Percentiles rank a stretch among this genome's conserved stretches.
Evolutionary conservation across 2,888 invertebrate genomes (phyloP).

Genomic region (Bellardia bayeri): DNA sequence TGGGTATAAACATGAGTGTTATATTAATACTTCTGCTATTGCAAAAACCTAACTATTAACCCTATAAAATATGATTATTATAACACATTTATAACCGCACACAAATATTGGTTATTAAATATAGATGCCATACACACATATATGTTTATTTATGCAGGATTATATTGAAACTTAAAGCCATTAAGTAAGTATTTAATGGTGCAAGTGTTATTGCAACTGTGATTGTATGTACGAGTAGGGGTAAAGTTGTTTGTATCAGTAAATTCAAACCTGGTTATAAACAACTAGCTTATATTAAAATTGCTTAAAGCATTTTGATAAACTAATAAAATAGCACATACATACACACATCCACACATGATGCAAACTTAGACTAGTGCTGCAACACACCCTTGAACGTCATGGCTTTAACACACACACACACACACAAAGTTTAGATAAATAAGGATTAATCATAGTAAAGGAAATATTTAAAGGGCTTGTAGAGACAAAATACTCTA

Average conservation of each 20-base stretch:
- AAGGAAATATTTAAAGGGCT: no score
- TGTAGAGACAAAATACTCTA: no score
- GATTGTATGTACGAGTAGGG: conserved; percentile 13
- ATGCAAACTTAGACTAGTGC: no score
- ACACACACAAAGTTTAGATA: neutral
- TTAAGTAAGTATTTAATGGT: conserved; percentile 51
- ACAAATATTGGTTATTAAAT: no score
- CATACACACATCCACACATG: neutral
- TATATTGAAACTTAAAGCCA: conserved; percentile 57
- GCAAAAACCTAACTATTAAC: no score
- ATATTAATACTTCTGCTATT: no score
- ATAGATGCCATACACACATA: no score
- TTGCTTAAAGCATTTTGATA: conserved; percentile 46
- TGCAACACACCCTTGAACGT: no score
- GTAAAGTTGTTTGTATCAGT: neutral
- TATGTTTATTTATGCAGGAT: neutral
- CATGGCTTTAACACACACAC: neutral
- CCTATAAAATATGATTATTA: no score
- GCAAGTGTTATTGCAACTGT: conserved; percentile 20
- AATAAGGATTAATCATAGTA: no score
- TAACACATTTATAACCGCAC: no score
- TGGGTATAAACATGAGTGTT: no score
- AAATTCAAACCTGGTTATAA: conserved; percentile 46
- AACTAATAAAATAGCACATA: conserved; percentile 13
- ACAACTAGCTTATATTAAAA: conserved; percentile 41